phyloP scores from a whole-genome alignment of 2,888 invertebrate species.

The Agrilus cyanescens region DNA sequence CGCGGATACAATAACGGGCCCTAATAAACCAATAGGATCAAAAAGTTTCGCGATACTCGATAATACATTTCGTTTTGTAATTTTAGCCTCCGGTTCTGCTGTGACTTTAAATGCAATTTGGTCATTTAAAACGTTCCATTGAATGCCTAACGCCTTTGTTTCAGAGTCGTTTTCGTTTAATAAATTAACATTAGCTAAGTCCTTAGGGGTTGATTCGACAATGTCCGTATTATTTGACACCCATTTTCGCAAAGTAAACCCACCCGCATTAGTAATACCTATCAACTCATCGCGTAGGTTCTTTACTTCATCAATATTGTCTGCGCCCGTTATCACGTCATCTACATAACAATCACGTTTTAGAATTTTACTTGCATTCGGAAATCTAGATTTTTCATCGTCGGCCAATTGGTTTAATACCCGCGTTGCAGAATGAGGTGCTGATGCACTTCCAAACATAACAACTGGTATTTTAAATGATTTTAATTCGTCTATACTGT shows the following conservation, averaged over 20 bases:
- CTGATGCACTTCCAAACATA: constrained; percentile 17
- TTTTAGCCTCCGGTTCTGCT: constrained; percentile 6
- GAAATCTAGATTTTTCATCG: background rate
- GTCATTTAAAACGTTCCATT: too few relatives aligned
- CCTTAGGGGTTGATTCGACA: constrained; percentile 2
- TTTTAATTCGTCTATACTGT: too few relatives aligned
- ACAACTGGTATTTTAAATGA: too few relatives aligned
- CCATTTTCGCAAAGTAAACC: constrained; percentile 9
- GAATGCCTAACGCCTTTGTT: background rate
- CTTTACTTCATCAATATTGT: background rate
- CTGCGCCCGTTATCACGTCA: background rate
- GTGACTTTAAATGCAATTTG: constrained; percentile 3
- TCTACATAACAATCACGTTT: too few relatives aligned
- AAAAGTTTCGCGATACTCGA: constrained; percentile 3
- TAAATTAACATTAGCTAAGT: constrained; percentile 2
- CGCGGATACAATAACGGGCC: constrained; percentile 1
- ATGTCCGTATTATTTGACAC: constrained; percentile 5
- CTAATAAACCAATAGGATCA: background rate
- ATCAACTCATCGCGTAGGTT: background rate
- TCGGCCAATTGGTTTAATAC: constrained; percentile 14
- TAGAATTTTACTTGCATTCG: background rate
- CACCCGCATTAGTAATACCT: background rate
- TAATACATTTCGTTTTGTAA: too few relatives aligned
- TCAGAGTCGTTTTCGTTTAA: background rate
- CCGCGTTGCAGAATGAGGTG: constrained; percentile 12